These are phyloP conservation scores for Hassar affinis DNA, from an alignment of 2,113 vertebrate genomes.

Conservation along the genomic window DNA sequence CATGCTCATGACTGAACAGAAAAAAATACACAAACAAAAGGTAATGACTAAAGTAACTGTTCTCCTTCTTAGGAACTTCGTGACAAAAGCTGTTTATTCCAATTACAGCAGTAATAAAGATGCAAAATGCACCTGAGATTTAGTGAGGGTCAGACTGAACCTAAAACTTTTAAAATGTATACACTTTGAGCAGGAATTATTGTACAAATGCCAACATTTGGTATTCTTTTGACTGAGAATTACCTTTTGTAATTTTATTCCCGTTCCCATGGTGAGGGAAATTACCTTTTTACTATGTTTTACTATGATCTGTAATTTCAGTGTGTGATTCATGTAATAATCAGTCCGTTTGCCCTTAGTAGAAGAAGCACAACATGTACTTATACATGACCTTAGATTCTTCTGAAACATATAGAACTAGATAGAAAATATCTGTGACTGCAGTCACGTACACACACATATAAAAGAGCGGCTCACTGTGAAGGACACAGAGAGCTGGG, in stretches of 20 bases:
- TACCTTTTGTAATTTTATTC: not conserved
- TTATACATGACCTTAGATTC: no score
- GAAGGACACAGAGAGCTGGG: no score
- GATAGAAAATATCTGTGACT: no score
- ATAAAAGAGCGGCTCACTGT: no score
- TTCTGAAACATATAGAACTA: no score
- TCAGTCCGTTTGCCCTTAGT: no score
- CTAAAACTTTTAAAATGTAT: not conserved
- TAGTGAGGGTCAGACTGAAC: not conserved
- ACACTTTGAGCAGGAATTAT: not conserved
- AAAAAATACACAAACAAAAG: conserved; percentile 80
- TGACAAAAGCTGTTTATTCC: not conserved
- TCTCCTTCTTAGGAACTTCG: not conserved
- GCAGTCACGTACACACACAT: no score
- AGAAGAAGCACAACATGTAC: no score
- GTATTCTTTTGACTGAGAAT: not conserved
- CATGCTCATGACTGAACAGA: conserved; percentile 77
- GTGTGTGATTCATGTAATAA: no score
- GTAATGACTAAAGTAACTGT: conserved; percentile 55
- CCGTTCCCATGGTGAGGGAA: no score
- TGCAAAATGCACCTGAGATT: not conserved
- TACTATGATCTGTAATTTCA: no score
- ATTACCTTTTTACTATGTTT: no score
- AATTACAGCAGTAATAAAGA: not conserved
- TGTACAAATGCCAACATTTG: not conserved